phyloP scores from a whole-genome alignment of 2,797 vertebrate genomes.

The Acrocephalus scirpaceus region DNA sequence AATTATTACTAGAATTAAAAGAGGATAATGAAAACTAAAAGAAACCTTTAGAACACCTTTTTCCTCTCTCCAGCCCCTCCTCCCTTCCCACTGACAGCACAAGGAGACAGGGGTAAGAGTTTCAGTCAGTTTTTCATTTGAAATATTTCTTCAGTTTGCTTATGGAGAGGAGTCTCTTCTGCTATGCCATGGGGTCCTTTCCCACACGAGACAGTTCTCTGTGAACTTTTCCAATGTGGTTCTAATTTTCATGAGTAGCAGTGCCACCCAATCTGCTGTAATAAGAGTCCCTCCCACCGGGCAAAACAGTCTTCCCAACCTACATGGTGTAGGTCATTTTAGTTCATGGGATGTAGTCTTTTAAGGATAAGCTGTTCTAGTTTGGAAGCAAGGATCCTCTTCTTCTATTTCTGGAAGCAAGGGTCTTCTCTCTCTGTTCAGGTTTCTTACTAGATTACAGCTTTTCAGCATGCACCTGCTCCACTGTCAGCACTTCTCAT shows the following conservation, averaged over 20 bases:
- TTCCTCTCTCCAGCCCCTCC: neutral
- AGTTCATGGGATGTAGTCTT: neutral
- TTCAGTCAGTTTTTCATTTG: neutral
- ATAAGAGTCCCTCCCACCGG: accelerated
- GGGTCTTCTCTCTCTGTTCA: neutral
- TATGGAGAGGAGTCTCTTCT: neutral
- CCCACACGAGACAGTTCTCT: neutral
- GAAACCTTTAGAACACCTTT: neutral
- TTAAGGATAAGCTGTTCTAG: neutral
- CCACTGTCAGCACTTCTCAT: neutral
- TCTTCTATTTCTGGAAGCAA: neutral
- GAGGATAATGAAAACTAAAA: neutral
- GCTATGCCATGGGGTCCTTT: neutral
- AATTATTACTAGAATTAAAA: neutral
- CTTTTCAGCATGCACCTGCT: neutral
- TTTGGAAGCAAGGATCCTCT: neutral
- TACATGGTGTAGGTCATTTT: accelerated
- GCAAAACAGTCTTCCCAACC: neutral
- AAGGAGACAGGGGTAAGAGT: neutral
- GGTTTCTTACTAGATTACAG: neutral
- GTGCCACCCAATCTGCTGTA: accelerated
- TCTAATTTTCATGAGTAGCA: neutral
- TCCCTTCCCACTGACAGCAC: neutral
- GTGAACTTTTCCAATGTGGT: accelerated
- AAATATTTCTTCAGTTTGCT: neutral